Base-by-base conservation (phyloP, 23 tunicate genomes). In the Botrylloides violaceus region DNA sequence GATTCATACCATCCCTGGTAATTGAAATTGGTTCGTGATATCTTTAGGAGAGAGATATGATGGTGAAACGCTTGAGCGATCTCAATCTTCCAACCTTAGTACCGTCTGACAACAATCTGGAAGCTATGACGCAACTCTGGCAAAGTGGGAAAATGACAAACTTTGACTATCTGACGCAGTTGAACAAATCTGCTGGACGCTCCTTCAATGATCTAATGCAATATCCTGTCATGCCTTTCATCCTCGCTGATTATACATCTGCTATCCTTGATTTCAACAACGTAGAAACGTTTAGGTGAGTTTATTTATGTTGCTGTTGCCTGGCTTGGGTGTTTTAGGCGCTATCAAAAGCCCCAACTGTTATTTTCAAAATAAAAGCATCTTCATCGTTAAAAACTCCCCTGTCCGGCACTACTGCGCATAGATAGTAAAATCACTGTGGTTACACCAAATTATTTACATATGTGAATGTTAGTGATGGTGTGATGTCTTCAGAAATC, bases 181-280 rank as follows among this genome's bases (percentile, higher is more conserved):
- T 94, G 15, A 94, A 94, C 80, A 82, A 88, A 66, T 76, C 84
- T 22, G 98, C 98, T 39, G 98, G 98, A 23, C 61, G 98, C 6
- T 78, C 92, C 18, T 94, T 94, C 76, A 94, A 94, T 61, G 98
- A 94, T 72, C 70, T 94, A 12, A 94, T 94, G 98, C 98, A 94
- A 64, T 94, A 94, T 50, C 98, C 98, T 1, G 98, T 94, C 63
- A 68, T 83, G 73, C 98, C 98, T 25, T 94, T 86, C 72, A 76
- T 94, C 15, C 63, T 94, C 9, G 39, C 95, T 22, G 94, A 94
- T 66, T 94, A 94, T 61, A 77, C 95, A 34, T 66, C 71, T 32
- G 96, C 72, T 30, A 81, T 78, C 21, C 59, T 94, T 24, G 98
- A 94, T 53, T 35, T 94, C 36, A 81, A 81, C 3, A 38, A 66